Percentiles rank a stretch among this genome's conserved stretches.
Conservation (phyloP, 2,113 vertebrate genomes). For the Pipa parva region DNA sequence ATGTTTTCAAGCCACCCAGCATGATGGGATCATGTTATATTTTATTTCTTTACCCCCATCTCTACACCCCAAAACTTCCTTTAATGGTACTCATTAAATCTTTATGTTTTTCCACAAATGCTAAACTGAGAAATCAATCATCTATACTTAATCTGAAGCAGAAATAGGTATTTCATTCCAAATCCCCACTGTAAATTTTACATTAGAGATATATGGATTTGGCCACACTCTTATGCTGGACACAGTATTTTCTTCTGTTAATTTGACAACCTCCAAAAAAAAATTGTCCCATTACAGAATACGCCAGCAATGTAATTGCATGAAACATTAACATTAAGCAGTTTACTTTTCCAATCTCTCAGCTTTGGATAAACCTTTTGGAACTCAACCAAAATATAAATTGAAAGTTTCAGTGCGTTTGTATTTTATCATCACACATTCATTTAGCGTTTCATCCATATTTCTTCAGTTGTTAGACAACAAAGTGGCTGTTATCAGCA, state of each 20-base stretch:
- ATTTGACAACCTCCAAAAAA: slow-evolving; percentile 52
- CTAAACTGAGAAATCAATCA: too few species aligned
- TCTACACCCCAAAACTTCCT: too few species aligned
- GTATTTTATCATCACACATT: slow-evolving; percentile 50
- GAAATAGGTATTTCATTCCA: background rate
- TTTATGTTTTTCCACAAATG: too few species aligned
- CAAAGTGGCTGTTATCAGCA: too few species aligned
- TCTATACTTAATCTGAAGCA: background rate
- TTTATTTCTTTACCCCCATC: too few species aligned
- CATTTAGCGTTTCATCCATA: too few species aligned
- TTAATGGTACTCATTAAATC: too few species aligned
- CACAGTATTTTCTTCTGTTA: slow-evolving; percentile 39
- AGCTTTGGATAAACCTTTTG: slow-evolving; percentile 49
- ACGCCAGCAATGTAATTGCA: slow-evolving; percentile 46
- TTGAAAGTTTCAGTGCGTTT: slow-evolving; percentile 57
- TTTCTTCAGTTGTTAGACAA: too few species aligned
- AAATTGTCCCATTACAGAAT: slow-evolving; percentile 47
- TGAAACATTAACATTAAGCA: slow-evolving; percentile 46
- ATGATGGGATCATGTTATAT: too few species aligned
- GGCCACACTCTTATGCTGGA: background rate
- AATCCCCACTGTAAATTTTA: background rate
- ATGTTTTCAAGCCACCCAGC: too few species aligned
- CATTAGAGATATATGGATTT: slow-evolving; percentile 1
- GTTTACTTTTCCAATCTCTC: slow-evolving; percentile 47
- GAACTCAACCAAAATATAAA: slow-evolving; percentile 50